These are phyloP conservation scores for Australoheros facetus DNA, from an alignment of 2,797 vertebrate species.

Conservation along the genomic window DNA sequence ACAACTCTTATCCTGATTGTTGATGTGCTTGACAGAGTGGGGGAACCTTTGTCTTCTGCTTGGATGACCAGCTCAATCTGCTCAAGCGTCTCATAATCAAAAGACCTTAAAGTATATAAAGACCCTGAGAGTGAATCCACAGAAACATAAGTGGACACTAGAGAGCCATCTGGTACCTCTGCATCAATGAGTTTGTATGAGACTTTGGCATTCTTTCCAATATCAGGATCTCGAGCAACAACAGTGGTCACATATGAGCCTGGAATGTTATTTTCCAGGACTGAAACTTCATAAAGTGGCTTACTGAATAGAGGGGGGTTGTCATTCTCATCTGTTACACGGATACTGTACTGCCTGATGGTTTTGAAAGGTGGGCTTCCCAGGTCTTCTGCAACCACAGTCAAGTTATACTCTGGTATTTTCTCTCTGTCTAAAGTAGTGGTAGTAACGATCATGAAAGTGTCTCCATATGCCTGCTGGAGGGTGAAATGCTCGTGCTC, in stretches of 20 bases:
- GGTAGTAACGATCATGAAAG: slow-evolving; percentile 83
- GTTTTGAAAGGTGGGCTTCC: slow-evolving; percentile 81
- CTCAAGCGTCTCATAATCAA: slow-evolving; percentile 73
- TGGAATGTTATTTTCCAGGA: slow-evolving; percentile 83
- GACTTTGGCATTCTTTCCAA: slow-evolving; percentile 73
- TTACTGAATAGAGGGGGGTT: slow-evolving; percentile 81
- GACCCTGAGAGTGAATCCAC: slow-evolving; percentile 73
- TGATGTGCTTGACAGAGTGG: slow-evolving; percentile 59
- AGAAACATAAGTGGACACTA: slow-evolving; percentile 73
- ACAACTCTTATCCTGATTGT: slow-evolving; percentile 70
- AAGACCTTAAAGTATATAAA: slow-evolving; percentile 68
- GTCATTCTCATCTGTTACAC: slow-evolving; percentile 85
- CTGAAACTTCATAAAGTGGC: slow-evolving; percentile 80
- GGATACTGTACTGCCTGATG: slow-evolving; percentile 80
- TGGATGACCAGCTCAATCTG: slow-evolving; percentile 72
- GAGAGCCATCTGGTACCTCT: slow-evolving; percentile 66
- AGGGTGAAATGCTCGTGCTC: slow-evolving; percentile 84
- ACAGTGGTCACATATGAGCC: slow-evolving; percentile 82
- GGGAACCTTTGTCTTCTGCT: slow-evolving; percentile 73
- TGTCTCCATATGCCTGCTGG: slow-evolving; percentile 84
- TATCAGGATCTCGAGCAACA: slow-evolving; percentile 76
- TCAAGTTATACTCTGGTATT: slow-evolving; percentile 83
- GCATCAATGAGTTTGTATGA: slow-evolving; percentile 78
- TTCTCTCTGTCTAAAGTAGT: slow-evolving; percentile 77
- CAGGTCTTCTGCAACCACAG: slow-evolving; percentile 79